A percentile compares a stretch with the other conserved stretches of the same genome.
phyloP scores from a whole-genome alignment of 2,888 invertebrate genomes.

The Lottia scabra region DNA sequence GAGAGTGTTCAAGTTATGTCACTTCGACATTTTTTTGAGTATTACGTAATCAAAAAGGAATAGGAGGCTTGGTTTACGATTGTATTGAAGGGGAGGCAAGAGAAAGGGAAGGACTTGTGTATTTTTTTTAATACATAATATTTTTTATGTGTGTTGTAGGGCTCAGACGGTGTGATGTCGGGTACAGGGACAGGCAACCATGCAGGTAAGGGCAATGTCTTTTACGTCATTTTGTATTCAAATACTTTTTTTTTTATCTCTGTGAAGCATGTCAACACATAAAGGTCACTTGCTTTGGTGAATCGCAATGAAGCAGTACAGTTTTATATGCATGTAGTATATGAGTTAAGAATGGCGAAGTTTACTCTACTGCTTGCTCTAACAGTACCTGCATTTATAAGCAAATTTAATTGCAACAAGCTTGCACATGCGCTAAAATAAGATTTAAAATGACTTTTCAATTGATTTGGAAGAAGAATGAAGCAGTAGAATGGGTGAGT shows the following conservation, averaged over 20 bases:
- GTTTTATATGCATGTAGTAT: too few species aligned
- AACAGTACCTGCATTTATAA: background rate
- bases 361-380: too few species aligned
- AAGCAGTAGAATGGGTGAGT: conserved; percentile 1
- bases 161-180: background rate
- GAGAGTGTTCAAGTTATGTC: background rate
- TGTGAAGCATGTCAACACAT: background rate
- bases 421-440: conserved; percentile 5
- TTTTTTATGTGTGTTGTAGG: background rate
- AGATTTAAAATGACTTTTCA: conserved; percentile 3
- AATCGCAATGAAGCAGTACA: background rate
- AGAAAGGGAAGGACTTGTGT: background rate
- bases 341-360: too few species aligned
- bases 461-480: conserved; percentile 4
- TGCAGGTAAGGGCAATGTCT: conserved; percentile 2
- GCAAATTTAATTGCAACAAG: conserved; percentile 3
- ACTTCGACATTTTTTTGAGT: conserved; percentile 1
- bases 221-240: background rate
- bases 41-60: background rate
- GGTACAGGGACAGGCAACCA: background rate
- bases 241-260: background rate
- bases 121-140: background rate
- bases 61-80: background rate
- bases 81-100: background rate
- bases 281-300: conserved; percentile 2